These are phyloP conservation scores for Hedya salicella DNA, from an alignment of 2,888 invertebrate species.

Conservation along the genomic window DNA sequence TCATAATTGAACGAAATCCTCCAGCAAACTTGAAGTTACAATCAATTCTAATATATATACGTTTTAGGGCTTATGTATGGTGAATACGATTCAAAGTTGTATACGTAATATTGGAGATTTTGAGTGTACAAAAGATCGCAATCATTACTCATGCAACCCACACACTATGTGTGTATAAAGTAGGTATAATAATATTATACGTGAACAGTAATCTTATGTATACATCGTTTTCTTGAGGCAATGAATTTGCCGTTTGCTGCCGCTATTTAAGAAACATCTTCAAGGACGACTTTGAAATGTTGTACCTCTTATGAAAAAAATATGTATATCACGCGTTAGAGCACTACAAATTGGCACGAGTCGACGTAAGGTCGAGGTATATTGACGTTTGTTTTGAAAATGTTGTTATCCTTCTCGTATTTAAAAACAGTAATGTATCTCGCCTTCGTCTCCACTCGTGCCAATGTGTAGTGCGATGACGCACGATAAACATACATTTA, in stretches of 20 bases:
- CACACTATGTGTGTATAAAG: constrained; percentile 48
- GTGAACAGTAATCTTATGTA: constrained; percentile 17
- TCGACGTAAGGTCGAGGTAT: no score
- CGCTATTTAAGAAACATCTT: constrained; percentile 5
- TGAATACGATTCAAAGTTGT: not conserved
- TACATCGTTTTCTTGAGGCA: not conserved
- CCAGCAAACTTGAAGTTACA: not conserved
- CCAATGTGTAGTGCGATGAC: no score
- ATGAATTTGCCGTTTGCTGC: not conserved
- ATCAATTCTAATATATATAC: not conserved
- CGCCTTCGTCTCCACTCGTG: no score
- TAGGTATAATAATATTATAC: constrained; percentile 2
- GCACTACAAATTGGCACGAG: no score
- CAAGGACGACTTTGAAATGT: not conserved
- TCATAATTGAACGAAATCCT: constrained; percentile 19
- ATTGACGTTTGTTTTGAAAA: no score
- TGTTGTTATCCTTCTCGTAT: no score
- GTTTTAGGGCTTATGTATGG: not conserved
- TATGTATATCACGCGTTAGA: no score
- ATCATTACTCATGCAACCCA: constrained; percentile 63
- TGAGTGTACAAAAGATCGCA: constrained; percentile 43
- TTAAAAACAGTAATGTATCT: no score
- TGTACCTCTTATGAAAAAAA: no score
- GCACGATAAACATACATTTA: no score
- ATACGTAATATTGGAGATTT: not conserved